Evolutionary conservation across 1,140 invertebrate genomes (phyloP), one percentile per base, ranked within the genome.

Genomic region (Neodiprion lecontei): DNA sequence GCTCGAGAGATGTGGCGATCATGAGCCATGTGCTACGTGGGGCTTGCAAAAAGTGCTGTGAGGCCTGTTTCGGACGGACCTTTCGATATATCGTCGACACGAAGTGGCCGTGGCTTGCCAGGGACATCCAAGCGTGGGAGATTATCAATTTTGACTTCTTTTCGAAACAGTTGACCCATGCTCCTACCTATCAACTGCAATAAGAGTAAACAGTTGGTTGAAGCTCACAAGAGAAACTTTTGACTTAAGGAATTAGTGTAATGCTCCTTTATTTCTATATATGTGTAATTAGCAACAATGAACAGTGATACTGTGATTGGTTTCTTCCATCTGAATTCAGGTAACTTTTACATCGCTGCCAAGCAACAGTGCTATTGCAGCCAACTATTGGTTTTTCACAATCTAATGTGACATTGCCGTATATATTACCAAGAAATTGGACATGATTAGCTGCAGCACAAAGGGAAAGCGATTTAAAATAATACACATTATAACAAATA

Each of bases 111-210:
- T 14, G 84, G 79, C 67, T 91, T 91, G 85, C 92, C 91, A 4
- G 91, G 88, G 1, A 89, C 79, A 77, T 91, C 89, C 77, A 94
- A 81, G 66, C 89, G 89, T 14, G 96, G 96, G 79, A 97, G 88
- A 86, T 96, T 93, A 73, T 92, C 91, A 76, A 97, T 96, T 85
- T 93, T 93, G 1, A 96, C 93, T 88, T 96, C 95, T 80, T 96
- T 95, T 69, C 94, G 94, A 84, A 97, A 97, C 67, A 95, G 88
- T 86, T 97, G 94, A 48, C 95, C 94, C 9, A 96, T 91, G 85
- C 93, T 95, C 81, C 93, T 91, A 1, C 94, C 95, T 74, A 96
- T 93, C 75, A 96, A 89, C 92, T 95, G 87, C 65, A 89, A 87
- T 80, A 83, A 79, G 74, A 81, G 70, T 69, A 67, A 72, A 74